These are phyloP conservation scores for Contarinia nasturtii DNA, from an alignment of 1,140 invertebrate species.

Conservation along the genomic window DNA sequence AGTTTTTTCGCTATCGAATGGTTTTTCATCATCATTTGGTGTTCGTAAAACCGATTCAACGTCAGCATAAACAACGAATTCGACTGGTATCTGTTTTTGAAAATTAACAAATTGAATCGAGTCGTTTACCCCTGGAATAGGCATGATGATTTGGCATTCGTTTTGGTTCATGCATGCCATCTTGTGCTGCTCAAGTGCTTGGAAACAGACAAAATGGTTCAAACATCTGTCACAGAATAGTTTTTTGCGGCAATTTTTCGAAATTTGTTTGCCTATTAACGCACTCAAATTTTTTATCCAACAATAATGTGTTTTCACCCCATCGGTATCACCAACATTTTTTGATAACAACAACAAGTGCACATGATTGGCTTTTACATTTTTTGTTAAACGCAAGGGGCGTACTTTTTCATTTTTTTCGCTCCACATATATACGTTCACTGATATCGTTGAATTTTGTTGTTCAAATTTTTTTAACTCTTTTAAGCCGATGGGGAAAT, in stretches of 20 bases:
- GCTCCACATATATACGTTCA: conserved; percentile 1
- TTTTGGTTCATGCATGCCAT: conserved; percentile 4
- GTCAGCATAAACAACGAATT: conserved; percentile 19
- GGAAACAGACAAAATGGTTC: conserved; percentile 8
- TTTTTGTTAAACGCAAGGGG: not conserved
- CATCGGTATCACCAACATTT: not conserved
- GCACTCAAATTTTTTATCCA: conserved; percentile 14
- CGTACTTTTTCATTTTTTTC: conserved; percentile 1
- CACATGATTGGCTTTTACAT: conserved; percentile 1
- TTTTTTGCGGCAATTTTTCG: conserved; percentile 8
- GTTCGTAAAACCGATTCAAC: conserved; percentile 14
- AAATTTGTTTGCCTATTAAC: conserved; percentile 13
- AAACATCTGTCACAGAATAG: conserved; percentile 15
- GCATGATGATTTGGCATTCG: conserved; percentile 8
- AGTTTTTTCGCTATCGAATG: conserved; percentile 1
- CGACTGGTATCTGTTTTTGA: conserved; percentile 10
- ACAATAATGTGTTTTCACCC: conserved; percentile 8
- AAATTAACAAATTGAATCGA: conserved; percentile 9
- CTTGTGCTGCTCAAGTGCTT: conserved; percentile 9
- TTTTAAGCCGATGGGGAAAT: conserved; percentile 4
- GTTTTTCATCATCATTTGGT: conserved; percentile 4
- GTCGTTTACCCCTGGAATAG: conserved; percentile 4
- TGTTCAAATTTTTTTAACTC: conserved; percentile 8
- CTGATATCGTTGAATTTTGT: conserved; percentile 1
- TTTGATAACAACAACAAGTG: conserved; percentile 5